Conservation (phyloP, 2,113 vertebrate species). For the Hyla sarda region DNA sequence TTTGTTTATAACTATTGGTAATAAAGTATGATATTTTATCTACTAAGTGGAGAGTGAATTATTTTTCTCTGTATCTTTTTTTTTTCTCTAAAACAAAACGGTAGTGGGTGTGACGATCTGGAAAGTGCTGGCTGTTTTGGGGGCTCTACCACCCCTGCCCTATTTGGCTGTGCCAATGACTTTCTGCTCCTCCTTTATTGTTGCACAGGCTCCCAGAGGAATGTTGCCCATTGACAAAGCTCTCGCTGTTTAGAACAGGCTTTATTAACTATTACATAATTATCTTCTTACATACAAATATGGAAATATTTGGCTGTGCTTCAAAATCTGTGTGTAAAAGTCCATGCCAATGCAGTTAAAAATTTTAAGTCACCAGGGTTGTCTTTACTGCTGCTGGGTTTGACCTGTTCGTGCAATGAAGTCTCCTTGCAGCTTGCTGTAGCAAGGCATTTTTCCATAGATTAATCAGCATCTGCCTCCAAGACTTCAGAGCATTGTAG, state of each 20-base stretch:
- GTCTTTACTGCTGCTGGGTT: conserved; percentile 88
- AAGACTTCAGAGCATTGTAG: conserved; percentile 93
- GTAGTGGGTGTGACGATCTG: no score
- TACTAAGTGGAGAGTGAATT: no score
- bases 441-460: conserved; percentile 81
- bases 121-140: no score
- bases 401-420: conserved; percentile 82
- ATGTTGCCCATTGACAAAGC: no score
- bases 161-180: no score
- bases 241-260: conserved; percentile 89
- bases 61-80: no score
- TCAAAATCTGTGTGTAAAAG: conserved; percentile 86
- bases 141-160: no score
- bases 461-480: conserved; percentile 86
- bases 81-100: no score
- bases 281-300: conserved; percentile 99
- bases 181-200: no score
- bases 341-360: conserved; percentile 79
- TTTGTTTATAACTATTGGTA: no score
- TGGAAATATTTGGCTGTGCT: conserved; percentile 97
- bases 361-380: conserved; percentile 87
- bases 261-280: conserved; percentile 90
- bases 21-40: no score
- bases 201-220: no score
- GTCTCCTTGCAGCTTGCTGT: conserved; percentile 80